A percentile compares a stretch with the other conserved stretches of the same genome.
phyloP scores from a whole-genome alignment of 2,888 invertebrate genomes.

The Drosophila robusta region DNA sequence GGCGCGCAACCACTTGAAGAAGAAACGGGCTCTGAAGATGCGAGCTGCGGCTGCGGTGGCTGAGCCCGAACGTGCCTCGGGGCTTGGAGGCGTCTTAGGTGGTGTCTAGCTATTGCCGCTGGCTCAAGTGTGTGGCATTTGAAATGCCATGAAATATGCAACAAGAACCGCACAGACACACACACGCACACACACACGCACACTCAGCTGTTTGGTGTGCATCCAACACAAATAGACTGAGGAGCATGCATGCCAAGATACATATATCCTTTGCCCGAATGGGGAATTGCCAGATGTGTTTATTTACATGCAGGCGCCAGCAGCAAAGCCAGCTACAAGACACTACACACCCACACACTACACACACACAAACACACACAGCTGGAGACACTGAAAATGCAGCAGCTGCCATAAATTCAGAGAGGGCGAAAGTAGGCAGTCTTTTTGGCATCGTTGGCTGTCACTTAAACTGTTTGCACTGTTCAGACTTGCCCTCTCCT shows the following conservation, averaged over 20 bases:
- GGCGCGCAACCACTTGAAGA: conserved; percentile 49
- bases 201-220: not conserved
- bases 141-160: conserved; percentile 69
- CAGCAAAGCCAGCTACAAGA: conserved; percentile 14
- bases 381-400: conserved; percentile 15
- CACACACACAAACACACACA: conserved; percentile 8
- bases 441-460: conserved; percentile 19
- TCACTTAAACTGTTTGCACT: conserved; percentile 48
- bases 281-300: conserved; percentile 27
- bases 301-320: conserved; percentile 51
- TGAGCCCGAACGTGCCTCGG: not conserved
- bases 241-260: conserved; percentile 5
- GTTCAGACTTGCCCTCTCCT: not conserved
- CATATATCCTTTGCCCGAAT: not conserved
- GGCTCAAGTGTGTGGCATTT: conserved; percentile 63
- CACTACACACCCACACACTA: conserved; percentile 2
- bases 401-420: conserved; percentile 14
- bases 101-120: conserved; percentile 45
- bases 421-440: not conserved
- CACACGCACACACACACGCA: conserved; percentile 2
- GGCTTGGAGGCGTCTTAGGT: not conserved
- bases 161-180: conserved; percentile 24
- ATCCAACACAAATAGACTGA: not conserved
- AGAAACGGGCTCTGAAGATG: conserved; percentile 36
- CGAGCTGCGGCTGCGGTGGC: not conserved